Percentiles rank a stretch among this genome's conserved stretches.
Conservation (phyloP, 2,113 vertebrate species). For the Hystrix brachyura region DNA sequence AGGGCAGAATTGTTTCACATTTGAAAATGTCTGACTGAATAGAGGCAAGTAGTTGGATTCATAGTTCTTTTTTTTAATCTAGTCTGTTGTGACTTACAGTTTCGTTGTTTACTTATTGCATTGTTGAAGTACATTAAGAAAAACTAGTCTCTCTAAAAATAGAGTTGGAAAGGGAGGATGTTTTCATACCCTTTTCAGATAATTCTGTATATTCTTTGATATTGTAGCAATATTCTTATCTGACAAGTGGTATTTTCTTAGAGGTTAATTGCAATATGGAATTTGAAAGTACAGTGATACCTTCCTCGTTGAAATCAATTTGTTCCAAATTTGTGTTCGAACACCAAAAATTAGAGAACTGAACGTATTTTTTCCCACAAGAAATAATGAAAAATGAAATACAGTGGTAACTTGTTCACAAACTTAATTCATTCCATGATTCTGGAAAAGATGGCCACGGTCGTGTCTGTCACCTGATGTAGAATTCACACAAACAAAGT, state of each 20-base stretch:
- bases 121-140: background rate
- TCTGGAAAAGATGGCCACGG: background rate
- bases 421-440: background rate
- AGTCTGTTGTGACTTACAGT: background rate
- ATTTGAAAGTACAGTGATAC: constrained; percentile 25
- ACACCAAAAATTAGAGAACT: background rate
- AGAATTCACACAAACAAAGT: background rate
- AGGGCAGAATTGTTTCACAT: constrained; percentile 18
- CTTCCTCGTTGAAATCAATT: background rate
- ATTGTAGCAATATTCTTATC: background rate
- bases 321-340: background rate
- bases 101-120: background rate
- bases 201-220: constrained; percentile 32
- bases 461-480: background rate
- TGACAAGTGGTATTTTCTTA: background rate
- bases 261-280: constrained; percentile 21
- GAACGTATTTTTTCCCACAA: background rate
- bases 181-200: constrained; percentile 50
- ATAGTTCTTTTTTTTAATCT: constrained; percentile 7
- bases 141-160: background rate
- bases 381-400: background rate
- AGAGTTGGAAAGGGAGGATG: constrained; percentile 9
- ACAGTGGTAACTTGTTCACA: background rate
- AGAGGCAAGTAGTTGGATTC: background rate
- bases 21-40: constrained; percentile 28